These are phyloP conservation scores for Aricia agestis DNA, from an alignment of 1,140 invertebrate species.

Conservation along the genomic window DNA sequence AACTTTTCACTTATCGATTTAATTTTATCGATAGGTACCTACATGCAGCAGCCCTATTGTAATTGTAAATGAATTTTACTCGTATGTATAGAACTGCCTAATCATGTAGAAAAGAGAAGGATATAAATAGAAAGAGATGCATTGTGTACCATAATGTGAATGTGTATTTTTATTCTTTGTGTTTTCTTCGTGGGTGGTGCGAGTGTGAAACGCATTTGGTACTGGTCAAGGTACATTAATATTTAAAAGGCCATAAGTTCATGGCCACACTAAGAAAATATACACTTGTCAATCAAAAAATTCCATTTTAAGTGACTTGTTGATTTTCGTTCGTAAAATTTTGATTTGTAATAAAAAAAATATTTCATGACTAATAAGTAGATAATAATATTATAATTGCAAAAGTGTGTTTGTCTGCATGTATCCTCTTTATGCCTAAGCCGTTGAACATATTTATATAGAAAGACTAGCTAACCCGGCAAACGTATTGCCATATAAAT, in stretches of 20 bases:
- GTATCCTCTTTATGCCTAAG: too few relatives aligned
- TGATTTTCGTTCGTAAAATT: too few relatives aligned
- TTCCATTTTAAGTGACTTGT: too few relatives aligned
- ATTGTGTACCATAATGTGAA: background rate
- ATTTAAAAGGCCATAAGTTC: background rate
- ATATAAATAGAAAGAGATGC: background rate
- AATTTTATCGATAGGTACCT: background rate
- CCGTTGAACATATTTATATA: too few relatives aligned
- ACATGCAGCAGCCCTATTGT: background rate
- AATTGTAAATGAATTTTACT: background rate
- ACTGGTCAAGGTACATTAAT: background rate
- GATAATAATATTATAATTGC: too few relatives aligned
- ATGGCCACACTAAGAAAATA: background rate
- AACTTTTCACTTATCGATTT: background rate
- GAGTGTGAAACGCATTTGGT: background rate
- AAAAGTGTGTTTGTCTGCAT: too few relatives aligned
- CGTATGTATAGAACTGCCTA: slow-evolving; percentile 5
- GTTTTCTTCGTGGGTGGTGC: slow-evolving; percentile 2
- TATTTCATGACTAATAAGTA: too few relatives aligned
- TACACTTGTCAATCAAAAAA: background rate
- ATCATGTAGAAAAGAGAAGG: background rate
- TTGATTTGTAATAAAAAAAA: too few relatives aligned
- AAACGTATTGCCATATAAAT: too few relatives aligned
- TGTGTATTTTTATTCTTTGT: slow-evolving; percentile 14
- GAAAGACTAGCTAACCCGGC: too few relatives aligned